Conservation (phyloP, 2,888 invertebrate genomes). For the Calameuta filiformis region DNA sequence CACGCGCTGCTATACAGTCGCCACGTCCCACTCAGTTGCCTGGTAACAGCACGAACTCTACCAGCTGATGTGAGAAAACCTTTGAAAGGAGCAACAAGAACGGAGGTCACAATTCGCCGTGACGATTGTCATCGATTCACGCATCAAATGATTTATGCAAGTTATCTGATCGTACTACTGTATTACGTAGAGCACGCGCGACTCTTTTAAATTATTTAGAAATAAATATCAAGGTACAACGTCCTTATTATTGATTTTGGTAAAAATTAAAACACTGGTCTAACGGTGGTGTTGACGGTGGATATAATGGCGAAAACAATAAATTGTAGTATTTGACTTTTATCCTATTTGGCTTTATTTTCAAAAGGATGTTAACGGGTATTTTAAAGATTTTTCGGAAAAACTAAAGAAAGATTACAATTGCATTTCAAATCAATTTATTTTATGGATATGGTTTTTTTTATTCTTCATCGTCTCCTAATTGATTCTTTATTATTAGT, state of each 20-base stretch:
- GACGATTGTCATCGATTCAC: background rate
- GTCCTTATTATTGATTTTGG: background rate
- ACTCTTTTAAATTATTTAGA: background rate
- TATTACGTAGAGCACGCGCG: background rate
- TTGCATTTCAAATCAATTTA: background rate
- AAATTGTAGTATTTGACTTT: background rate
- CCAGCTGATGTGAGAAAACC: background rate
- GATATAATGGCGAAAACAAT: background rate
- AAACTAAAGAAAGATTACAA: background rate
- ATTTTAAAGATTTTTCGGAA: background rate
- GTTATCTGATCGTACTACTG: background rate
- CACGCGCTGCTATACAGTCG: background rate
- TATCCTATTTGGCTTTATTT: background rate
- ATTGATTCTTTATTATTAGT: background rate
- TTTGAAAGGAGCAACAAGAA: background rate
- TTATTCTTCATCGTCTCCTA: background rate
- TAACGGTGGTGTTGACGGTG: background rate
- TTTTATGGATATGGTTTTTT: background rate
- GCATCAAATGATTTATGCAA: background rate
- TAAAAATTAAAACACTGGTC: background rate
- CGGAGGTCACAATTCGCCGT: background rate
- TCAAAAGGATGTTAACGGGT: background rate
- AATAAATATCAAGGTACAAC: background rate
- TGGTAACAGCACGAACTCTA: background rate
- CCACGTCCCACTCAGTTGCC: background rate